A percentile compares a stretch with the other conserved stretches of the same genome.
Conservation (phyloP, 1,140 invertebrate genomes). For the Apis florea region DNA sequence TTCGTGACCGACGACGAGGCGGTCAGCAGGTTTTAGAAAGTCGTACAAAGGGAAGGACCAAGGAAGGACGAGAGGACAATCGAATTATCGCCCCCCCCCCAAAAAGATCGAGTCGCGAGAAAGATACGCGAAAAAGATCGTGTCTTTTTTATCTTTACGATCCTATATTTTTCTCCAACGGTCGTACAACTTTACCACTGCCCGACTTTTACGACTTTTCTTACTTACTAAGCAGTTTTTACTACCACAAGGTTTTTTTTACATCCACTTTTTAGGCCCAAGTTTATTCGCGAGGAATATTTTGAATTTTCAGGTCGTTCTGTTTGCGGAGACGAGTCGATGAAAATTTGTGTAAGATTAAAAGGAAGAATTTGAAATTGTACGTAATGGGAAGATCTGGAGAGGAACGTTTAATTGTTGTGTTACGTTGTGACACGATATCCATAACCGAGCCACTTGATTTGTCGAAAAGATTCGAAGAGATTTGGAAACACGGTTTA, state of each 20-base stretch:
- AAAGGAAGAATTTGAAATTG: too few species aligned
- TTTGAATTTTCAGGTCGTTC: too few species aligned
- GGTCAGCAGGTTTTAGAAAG: constrained; percentile 75
- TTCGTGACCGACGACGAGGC: constrained; percentile 78
- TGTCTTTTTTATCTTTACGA: not conserved
- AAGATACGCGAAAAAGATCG: not conserved
- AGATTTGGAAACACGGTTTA: too few species aligned
- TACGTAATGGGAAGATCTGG: too few species aligned
- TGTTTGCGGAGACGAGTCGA: too few species aligned
- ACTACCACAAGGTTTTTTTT: too few species aligned
- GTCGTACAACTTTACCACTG: constrained; percentile 37
- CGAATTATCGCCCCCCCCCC: constrained; percentile 25
- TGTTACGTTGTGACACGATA: too few species aligned
- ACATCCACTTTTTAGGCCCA: not conserved
- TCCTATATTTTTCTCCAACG: not conserved
- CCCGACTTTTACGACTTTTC: constrained; percentile 16
- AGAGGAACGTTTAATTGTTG: too few species aligned
- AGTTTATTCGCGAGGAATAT: too few species aligned
- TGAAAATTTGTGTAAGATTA: too few species aligned
- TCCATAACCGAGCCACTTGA: too few species aligned
- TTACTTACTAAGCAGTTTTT: not conserved
- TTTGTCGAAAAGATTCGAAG: too few species aligned
- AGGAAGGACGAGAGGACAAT: constrained; percentile 33
- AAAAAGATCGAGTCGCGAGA: constrained; percentile 7
- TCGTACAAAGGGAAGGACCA: not conserved